Evolutionary conservation across 2,113 vertebrate species (phyloP), one percentile per base, ranked within the genome.

Genomic region (Gopherus flavomarginatus): DNA sequence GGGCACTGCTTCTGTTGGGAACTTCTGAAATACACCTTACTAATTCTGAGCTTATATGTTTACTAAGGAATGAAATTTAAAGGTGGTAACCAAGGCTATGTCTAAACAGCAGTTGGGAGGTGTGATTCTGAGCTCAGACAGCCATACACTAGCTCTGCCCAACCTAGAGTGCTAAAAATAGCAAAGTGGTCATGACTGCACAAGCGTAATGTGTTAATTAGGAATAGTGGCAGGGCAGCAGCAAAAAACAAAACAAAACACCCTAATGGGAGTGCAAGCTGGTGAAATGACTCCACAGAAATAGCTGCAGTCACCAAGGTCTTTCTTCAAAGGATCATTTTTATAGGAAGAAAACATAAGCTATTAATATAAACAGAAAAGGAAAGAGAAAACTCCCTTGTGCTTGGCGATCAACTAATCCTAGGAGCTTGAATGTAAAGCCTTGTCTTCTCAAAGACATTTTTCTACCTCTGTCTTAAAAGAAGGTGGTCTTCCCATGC

Each of bases 1-100:
- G 62, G 50, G 85, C 54, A 47, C 87, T 88, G 44, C 83, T 83
- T 88, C 42, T 95, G 31, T 52, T 89, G 53, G 85, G 82, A 92
- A 83, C 49, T 92, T 57, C 59, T 85, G 86, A 29, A 93, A 91
- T 56, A 38, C 29, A 31, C 35, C 86, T 90, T 69, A 88, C 82
- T 90, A 81, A 81, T 88, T 89, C 91, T 57, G n/a, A 90, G 52
- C 81, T 93, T 49, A 91, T 42, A 77, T 72, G 16, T 90, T 87
- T 91, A 24, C 42, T 27, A 27, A 78, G 42, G 42, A 78, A 47
- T 72, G 29, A 86, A 83, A 4, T 44, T 69, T 82, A 80, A 89
- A 88, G 80, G 42, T 44, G 22, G 44, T 78, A 26, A 27, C 44
- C n/a, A 19, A 72, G 4, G 35, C 12, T n/a, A n/a, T 69, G 62